A percentile compares a stretch with the other conserved stretches of the same genome.
Evolutionary conservation across 2,113 vertebrate species (phyloP).

Genomic region (Podocnemis expansa): DNA sequence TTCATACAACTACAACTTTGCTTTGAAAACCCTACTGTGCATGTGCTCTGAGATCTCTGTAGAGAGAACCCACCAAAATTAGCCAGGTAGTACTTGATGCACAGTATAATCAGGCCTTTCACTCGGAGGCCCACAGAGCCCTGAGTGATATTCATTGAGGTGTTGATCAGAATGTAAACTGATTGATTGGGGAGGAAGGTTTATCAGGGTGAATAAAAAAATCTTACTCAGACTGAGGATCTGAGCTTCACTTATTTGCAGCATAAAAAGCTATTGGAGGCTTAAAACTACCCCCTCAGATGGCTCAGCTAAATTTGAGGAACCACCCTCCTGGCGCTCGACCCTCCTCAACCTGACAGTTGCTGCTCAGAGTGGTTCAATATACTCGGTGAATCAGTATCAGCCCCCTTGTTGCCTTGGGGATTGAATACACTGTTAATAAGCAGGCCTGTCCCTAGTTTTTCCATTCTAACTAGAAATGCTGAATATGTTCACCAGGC

Average conservation of each 20-base stretch:
- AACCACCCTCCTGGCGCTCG: not conserved
- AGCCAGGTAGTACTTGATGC: not conserved
- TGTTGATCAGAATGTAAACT: not conserved
- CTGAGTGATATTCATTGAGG: not conserved
- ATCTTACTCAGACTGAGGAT: not conserved
- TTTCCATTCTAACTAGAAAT: slow-evolving; percentile 56
- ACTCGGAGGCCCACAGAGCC: not conserved
- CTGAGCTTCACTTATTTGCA: not conserved
- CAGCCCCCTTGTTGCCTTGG: slow-evolving; percentile 15
- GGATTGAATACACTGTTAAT: slow-evolving; percentile 21
- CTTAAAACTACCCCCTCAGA: not conserved
- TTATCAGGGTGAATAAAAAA: not conserved
- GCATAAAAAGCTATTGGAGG: not conserved
- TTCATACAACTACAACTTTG: not conserved
- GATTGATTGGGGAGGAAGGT: not conserved
- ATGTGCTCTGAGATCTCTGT: not conserved
- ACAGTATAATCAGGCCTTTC: not conserved
- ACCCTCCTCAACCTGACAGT: not conserved
- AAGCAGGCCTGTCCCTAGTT: not conserved
- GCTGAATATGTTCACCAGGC: slow-evolving; percentile 55
- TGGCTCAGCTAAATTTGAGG: not conserved
- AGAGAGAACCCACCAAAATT: not conserved
- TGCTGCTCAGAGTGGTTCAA: not conserved
- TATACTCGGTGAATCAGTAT: not conserved
- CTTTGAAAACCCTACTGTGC: not conserved